Base-by-base conservation (phyloP, 2,113 vertebrate genomes). In the Deroptyus accipitrinus region DNA sequence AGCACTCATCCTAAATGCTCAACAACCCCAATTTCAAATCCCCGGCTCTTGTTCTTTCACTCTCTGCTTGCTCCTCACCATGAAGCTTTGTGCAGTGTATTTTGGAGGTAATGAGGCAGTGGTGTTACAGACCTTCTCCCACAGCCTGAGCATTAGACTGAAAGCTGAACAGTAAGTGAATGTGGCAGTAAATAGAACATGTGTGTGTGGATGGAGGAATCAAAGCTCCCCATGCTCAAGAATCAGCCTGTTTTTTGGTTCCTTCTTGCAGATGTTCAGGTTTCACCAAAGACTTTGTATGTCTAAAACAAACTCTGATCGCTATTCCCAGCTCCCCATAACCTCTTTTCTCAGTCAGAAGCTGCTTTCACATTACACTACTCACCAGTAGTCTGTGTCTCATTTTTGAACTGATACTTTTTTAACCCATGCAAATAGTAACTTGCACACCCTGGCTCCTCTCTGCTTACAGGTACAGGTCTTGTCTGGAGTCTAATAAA, bases 141-240 rank as follows among this genome's bases (percentile, higher is more conserved):
- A 9, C 20, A 49, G 17, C 19, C 88, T 1, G 2, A 54, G 25
- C 52, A 33, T 54, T 35, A 46, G 6, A 30, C 41, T 69, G 54
- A 59, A 77, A 24, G 35, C 31, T 46, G 17, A 76, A n/a, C 1
- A 63, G 33, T 8, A 33, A 78, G 16, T 24, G 49, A 89, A 68
- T 1, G 8, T 0, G 31, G 24, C 11, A 22, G 31, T 41, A 78
- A 62, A 82, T 0, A 37, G 46, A 90, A 83, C 33, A 14, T 0
- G 0, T 24, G 17, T 18, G 33, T 16, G 42, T 3, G 63, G 35
- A 77, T 15, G 9, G 41, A 82, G 31, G 41, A 39, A 27, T 31
- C 61, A 48, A 44, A 59, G 25, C 11, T 78, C 74, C 48, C 37
- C 28, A 3, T 4, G 14, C 51, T 4, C 3, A 78, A 70, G 33